Evolutionary conservation across 2,113 vertebrate species (phyloP).

Genomic region (Motacilla alba): DNA sequence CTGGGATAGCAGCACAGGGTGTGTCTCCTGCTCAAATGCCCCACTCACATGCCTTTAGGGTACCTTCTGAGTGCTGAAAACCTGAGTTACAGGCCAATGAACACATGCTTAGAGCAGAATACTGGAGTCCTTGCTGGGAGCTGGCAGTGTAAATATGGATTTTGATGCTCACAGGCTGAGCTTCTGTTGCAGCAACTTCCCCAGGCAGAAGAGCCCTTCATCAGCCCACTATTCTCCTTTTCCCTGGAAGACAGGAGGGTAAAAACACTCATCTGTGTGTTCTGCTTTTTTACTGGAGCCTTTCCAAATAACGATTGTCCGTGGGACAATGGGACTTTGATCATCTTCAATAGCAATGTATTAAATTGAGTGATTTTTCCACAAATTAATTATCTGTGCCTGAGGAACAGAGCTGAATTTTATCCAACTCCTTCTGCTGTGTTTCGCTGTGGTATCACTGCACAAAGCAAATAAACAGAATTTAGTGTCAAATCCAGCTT

Average conservation of each 20-base stretch:
- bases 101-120: not conserved
- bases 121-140: not conserved
- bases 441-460: not conserved
- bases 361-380: not conserved
- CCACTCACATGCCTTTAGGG: not conserved
- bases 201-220: not conserved
- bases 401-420: not conserved
- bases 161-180: not conserved
- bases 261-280: not conserved
- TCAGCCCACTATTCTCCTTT: not conserved
- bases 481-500: constrained; percentile 33
- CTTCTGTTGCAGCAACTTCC: not conserved
- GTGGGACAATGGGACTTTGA: not conserved
- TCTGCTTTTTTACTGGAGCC: not conserved
- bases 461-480: constrained; percentile 48
- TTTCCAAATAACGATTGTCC: not conserved
- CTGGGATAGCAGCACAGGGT: not conserved
- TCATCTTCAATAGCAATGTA: not conserved
- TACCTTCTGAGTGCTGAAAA: not conserved
- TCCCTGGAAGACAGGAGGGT: not conserved
- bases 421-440: not conserved
- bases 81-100: not conserved
- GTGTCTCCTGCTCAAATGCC: not conserved
- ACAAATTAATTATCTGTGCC: constrained; percentile 25
- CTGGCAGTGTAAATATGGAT: not conserved